Evolutionary conservation across 2,113 vertebrate genomes (phyloP).

Genomic region (Clarias batrachus): DNA sequence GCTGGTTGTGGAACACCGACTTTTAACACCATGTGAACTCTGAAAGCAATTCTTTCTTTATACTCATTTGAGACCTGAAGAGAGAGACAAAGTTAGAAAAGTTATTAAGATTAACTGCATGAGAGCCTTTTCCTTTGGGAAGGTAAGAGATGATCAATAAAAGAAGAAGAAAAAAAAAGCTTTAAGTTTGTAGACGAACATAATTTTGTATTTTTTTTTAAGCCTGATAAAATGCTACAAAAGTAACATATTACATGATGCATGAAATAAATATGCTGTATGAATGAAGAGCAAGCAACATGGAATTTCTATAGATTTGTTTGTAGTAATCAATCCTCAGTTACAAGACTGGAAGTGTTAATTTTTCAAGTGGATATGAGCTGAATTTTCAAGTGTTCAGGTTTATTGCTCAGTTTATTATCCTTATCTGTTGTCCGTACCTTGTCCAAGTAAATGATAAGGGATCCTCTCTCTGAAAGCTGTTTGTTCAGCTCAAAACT

Average conservation of each 20-base stretch:
- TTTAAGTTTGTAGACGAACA: too few relatives aligned
- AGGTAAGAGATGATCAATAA: background rate
- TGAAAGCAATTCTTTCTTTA: slow-evolving; percentile 69
- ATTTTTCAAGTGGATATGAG: background rate
- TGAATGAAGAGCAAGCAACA: too few relatives aligned
- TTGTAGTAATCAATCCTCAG: too few relatives aligned
- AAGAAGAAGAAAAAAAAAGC: background rate
- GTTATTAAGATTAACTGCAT: background rate
- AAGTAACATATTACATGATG: too few relatives aligned
- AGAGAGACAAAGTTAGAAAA: background rate
- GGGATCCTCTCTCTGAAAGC: slow-evolving; percentile 70
- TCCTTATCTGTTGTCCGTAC: slow-evolving; percentile 56
- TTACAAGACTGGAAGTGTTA: background rate
- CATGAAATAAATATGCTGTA: too few relatives aligned
- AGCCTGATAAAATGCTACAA: background rate
- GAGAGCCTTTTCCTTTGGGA: background rate
- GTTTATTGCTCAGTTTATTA: background rate
- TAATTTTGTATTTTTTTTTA: too few relatives aligned
- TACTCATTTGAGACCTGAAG: slow-evolving; percentile 63
- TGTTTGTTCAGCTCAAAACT: slow-evolving; percentile 74
- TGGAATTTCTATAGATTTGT: too few relatives aligned
- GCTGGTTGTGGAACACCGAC: slow-evolving; percentile 78
- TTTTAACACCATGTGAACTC: slow-evolving; percentile 66
- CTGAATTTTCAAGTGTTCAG: too few relatives aligned
- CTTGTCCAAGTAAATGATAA: slow-evolving; percentile 85